These are phyloP conservation scores for Pseudopipra pipra DNA, from an alignment of 2,113 vertebrate species.

Conservation along the genomic window DNA sequence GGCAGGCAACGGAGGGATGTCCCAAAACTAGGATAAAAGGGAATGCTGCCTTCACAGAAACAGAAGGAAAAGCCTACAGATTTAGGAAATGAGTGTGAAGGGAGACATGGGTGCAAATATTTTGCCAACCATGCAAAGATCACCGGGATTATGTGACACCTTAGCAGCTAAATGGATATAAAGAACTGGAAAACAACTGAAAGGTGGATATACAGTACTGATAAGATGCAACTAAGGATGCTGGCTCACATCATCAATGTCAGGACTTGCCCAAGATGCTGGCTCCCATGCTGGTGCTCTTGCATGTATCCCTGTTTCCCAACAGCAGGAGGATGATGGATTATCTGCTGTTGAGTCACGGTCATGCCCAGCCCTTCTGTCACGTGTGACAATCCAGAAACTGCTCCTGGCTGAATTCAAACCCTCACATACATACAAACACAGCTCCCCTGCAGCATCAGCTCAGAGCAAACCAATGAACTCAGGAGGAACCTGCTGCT, in stretches of 20 bases:
- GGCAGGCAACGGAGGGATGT: background rate
- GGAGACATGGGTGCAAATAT: background rate
- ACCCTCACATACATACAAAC: background rate
- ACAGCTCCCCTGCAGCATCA: background rate
- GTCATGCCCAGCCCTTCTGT: background rate
- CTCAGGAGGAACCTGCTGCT: background rate
- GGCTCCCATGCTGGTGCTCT: background rate
- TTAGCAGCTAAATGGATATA: background rate
- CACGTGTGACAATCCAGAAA: background rate
- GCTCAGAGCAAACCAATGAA: background rate
- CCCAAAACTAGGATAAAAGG: background rate
- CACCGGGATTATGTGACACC: background rate
- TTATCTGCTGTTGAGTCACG: background rate
- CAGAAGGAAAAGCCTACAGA: background rate
- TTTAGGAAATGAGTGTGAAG: background rate
- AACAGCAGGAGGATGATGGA: background rate
- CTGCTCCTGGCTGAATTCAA: background rate
- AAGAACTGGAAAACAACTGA: background rate
- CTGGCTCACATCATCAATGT: background rate
- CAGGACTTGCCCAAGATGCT: background rate
- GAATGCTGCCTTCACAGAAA: background rate
- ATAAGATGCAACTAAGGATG: background rate
- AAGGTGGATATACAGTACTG: background rate
- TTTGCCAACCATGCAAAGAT: background rate
- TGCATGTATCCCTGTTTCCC: background rate